These are phyloP conservation scores for Xanthorhoe designata DNA, from an alignment of 2,888 invertebrate species.

Conservation along the genomic window DNA sequence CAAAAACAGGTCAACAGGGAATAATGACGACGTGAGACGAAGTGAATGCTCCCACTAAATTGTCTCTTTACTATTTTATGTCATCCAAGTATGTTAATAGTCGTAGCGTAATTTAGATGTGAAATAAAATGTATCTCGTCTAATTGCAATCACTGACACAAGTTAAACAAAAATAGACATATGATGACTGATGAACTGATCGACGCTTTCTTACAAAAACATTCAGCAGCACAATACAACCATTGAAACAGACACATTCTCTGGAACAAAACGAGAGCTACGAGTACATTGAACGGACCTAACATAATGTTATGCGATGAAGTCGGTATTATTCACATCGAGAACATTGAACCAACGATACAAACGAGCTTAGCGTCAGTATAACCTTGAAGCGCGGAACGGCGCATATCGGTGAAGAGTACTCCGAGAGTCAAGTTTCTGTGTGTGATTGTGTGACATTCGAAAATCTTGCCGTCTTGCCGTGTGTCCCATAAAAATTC, in stretches of 20 bases:
- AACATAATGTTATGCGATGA: slow-evolving; percentile 33
- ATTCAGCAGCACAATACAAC: slow-evolving; percentile 28
- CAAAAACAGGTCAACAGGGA: neutral
- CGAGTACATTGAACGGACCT: slow-evolving; percentile 21
- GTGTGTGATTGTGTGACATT: slow-evolving; percentile 71
- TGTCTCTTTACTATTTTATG: no score
- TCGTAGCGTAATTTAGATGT: neutral
- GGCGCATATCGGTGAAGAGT: slow-evolving; percentile 64
- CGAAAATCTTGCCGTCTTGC: slow-evolving; percentile 59
- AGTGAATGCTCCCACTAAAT: no score
- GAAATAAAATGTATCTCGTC: slow-evolving; percentile 7
- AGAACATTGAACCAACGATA: slow-evolving; percentile 37
- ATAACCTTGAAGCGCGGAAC: slow-evolving; percentile 50
- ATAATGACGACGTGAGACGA: neutral
- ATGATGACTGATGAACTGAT: slow-evolving; percentile 13
- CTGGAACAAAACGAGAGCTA: slow-evolving; percentile 26
- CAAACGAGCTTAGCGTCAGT: slow-evolving; percentile 27
- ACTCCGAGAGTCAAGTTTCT: slow-evolving; percentile 70
- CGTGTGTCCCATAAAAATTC: slow-evolving; percentile 66
- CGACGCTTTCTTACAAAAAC: slow-evolving; percentile 16
- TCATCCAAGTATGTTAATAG: no score
- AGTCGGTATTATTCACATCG: slow-evolving; percentile 35
- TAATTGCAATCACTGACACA: slow-evolving; percentile 4
- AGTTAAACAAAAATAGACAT: slow-evolving; percentile 3
- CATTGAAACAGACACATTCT: slow-evolving; percentile 31